Base-by-base conservation (phyloP, 2,797 vertebrate species). In the Scomberomorus guttatus region DNA sequence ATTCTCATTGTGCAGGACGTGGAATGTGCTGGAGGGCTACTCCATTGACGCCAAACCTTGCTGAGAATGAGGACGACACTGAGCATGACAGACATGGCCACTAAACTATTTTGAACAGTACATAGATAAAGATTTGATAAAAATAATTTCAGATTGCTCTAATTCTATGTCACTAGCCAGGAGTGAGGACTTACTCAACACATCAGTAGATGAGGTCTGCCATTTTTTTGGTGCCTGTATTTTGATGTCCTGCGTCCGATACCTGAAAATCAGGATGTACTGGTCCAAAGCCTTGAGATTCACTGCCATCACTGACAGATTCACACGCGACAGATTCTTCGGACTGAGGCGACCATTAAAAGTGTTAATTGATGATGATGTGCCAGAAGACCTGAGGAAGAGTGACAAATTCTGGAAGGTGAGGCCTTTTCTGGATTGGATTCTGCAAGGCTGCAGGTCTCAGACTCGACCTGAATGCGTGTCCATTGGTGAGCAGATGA, bases 1-100 rank as follows among this genome's bases (percentile, higher is more conserved):
- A 65, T 74, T 74, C 37, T 64, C 60, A 37, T 64, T 75, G 72
- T 56, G 51, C 72, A 64, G 61, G 61, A 75, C 52, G 52, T 57
- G 60, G 72, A 75, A 46, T 75, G 25, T 20, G 39, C 25, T 65
- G 72, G 60, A 63, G 24, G 71, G 71, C 71, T 73, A 73, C 59
- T 62, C 48, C 48, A 63, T 55, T 73, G 48, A 73, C 17, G 14
- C 71, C 59, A 73, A 73, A 73, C 50, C 50, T 73, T 25, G 24
- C 59, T 15, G 50, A 55, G 17, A 22, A 73, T 63, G 13, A 73
- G 59, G 50, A 74, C 0, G 51, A 74, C 24, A 64, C 60, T 55
- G 60, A 55, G n/a, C 60, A 17, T 2, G 37, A 63, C 60, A 74
- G 50, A 64, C 14, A 64, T 55, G 50, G 59, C 59, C 71, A 73